phyloP scores from a whole-genome alignment of 2,888 invertebrate species.

The Epicampocera succincta region DNA sequence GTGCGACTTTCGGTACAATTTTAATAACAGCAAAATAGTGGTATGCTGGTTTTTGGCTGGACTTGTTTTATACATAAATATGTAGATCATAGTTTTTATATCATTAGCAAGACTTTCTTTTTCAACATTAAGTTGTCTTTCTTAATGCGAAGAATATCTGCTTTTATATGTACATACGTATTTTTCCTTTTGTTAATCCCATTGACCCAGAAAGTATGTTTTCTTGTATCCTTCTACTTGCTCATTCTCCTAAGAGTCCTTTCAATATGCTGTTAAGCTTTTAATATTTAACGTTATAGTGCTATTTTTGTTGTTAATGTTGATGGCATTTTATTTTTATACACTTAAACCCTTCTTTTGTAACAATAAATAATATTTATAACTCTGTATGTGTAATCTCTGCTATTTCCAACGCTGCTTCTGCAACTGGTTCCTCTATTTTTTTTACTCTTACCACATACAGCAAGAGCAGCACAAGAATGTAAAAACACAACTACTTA shows the following conservation, averaged over 20 bases:
- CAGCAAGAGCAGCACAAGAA: constrained; percentile 17
- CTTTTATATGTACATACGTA: background rate
- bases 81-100: no score
- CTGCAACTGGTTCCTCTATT: constrained; percentile 1
- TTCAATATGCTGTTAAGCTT: constrained; percentile 48
- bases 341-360: constrained; percentile 48
- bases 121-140: no score
- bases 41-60: no score
- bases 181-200: constrained; percentile 47
- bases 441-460: constrained; percentile 3
- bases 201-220: constrained; percentile 63
- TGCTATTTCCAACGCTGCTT: constrained; percentile 15
- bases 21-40: no score
- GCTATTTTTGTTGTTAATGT: constrained; percentile 15
- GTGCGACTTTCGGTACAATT: no score
- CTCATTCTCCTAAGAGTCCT: constrained; percentile 17
- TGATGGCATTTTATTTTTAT: constrained; percentile 24
- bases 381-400: constrained; percentile 54
- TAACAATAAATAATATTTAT: constrained; percentile 57
- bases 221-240: constrained; percentile 21
- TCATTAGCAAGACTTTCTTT: no score
- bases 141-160: no score
- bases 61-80: no score
- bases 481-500: constrained; percentile 40
- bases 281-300: constrained; percentile 37